A percentile compares a stretch with the other conserved stretches of the same genome.
phyloP scores from a whole-genome alignment of 1,140 invertebrate species.

The Latrodectus geometricus region DNA sequence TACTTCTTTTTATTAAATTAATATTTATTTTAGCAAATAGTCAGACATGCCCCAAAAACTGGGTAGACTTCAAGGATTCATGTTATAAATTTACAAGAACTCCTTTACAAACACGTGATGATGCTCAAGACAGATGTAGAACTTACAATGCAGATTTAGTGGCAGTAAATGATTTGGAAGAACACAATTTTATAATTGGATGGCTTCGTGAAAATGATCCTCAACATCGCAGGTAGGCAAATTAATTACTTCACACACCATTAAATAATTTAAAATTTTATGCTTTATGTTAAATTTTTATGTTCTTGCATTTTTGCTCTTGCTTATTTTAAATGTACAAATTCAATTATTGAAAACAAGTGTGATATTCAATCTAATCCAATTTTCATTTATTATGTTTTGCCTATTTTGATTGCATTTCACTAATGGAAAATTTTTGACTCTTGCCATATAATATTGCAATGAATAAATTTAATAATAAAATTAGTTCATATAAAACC shows the following conservation, averaged over 20 bases:
- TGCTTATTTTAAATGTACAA: too few species aligned
- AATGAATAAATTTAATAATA: too few species aligned
- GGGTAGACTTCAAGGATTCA: constrained; percentile 80
- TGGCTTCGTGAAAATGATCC: constrained; percentile 84
- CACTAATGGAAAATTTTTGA: too few species aligned
- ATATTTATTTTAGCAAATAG: background rate
- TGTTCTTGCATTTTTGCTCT: too few species aligned
- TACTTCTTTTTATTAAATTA: background rate
- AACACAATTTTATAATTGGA: constrained; percentile 86
- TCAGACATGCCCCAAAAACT: constrained; percentile 81
- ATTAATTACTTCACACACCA: background rate
- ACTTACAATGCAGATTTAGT: constrained; percentile 81
- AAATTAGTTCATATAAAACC: too few species aligned
- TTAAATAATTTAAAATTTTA: background rate
- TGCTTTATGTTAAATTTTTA: background rate
- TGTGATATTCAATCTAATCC: too few species aligned
- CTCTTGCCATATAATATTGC: too few species aligned
- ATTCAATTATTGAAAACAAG: too few species aligned
- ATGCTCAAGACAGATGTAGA: constrained; percentile 84
- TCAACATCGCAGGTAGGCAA: constrained; percentile 75
- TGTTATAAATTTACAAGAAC: constrained; percentile 92
- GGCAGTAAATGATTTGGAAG: constrained; percentile 83
- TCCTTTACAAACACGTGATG: constrained; percentile 80
- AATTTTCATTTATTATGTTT: too few species aligned
- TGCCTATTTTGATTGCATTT: too few species aligned